phyloP scores from a whole-genome alignment of 2,797 vertebrate species.

The Carapus acus region DNA sequence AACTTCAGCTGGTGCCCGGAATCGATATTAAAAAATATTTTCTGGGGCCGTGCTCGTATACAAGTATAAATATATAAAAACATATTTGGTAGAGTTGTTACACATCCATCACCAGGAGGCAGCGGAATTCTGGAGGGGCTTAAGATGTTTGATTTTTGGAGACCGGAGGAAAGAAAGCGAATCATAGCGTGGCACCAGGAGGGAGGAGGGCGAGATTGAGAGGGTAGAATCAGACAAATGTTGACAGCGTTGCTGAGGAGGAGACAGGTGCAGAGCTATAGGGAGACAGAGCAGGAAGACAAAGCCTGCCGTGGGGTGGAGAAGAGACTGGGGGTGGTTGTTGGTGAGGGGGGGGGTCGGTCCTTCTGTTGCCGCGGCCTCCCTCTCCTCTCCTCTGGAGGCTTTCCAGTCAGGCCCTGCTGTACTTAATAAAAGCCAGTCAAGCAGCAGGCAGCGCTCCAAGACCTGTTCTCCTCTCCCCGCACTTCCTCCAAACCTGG shows the following conservation, averaged over 20 bases:
- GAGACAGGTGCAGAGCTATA: slow-evolving; percentile 64
- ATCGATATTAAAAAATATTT: too few relatives aligned
- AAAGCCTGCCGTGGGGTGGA: slow-evolving; percentile 24
- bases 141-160: slow-evolving; percentile 21
- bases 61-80: too few relatives aligned
- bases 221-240: slow-evolving; percentile 44
- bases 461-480: slow-evolving; percentile 79
- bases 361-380: slow-evolving; percentile 66
- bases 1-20: too few relatives aligned
- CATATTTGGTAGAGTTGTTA: slow-evolving; percentile 36
- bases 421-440: slow-evolving; percentile 89
- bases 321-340: too few relatives aligned
- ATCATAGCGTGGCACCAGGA: slow-evolving; percentile 18
- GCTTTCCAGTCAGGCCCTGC: slow-evolving; percentile 77
- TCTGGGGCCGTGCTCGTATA: too few relatives aligned
- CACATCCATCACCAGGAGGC: slow-evolving; percentile 46
- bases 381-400: slow-evolving; percentile 71
- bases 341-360: slow-evolving; percentile 40
- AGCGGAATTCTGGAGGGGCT: slow-evolving; percentile 32
- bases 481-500: slow-evolving; percentile 75
- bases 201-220: slow-evolving; percentile 34
- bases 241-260: slow-evolving; percentile 45
- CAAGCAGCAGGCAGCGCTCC: slow-evolving; percentile 80
- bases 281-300: slow-evolving; percentile 54
- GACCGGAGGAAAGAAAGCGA: slow-evolving; percentile 14